Base-by-base conservation (phyloP, 2,113 vertebrate genomes). In the Sander vitreus region DNA sequence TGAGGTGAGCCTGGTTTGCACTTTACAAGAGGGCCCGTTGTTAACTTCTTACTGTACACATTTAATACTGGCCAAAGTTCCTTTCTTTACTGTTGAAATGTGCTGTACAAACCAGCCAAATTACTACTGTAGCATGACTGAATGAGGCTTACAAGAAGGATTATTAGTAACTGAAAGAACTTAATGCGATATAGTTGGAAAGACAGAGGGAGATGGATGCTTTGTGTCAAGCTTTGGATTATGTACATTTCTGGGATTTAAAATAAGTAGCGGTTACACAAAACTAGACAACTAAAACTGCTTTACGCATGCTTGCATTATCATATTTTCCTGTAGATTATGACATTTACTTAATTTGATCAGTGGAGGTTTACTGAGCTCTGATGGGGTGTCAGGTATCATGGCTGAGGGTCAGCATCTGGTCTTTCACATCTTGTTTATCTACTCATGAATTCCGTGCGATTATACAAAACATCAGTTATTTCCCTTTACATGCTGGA, bases 351-450 rank as follows among this genome's bases (percentile, higher is more conserved):
- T 16, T 48, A 2, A 75, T 27, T 30, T 3, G n/a, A 60, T 76
- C 63, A 77, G 15, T 25, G 18, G 74, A 25, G 0, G 5, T 48
- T 58, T 5, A 0, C 25, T 25, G 47, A 60, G 43, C 30, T 36
- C 58, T 57, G 16, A 53, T 21, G 1, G 4, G 27, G 83, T 54
- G 36, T 90, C 76, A 43, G 8, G 27, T 85, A 21, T 73, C 83
- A 5, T 4, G 8, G 55, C 15, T 25, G 14, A 23, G 16, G 23
- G 25, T 45, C 45, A 62, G 51, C 12, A 25, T 58, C 72, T 36
- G 43, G 16, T 25, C 25, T 63, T 76, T 50, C 19, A 53, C 47
- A 39, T 63, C 7, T 73, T 36, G 15, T 33, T 11, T 33, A 51
- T 68, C 33, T 64, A 54, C 53, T 25, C 36, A 15, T 12, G 50